These are phyloP conservation scores for Rhegmatorhina hoffmannsi DNA, from an alignment of 2,113 vertebrate species.

Conservation along the genomic window DNA sequence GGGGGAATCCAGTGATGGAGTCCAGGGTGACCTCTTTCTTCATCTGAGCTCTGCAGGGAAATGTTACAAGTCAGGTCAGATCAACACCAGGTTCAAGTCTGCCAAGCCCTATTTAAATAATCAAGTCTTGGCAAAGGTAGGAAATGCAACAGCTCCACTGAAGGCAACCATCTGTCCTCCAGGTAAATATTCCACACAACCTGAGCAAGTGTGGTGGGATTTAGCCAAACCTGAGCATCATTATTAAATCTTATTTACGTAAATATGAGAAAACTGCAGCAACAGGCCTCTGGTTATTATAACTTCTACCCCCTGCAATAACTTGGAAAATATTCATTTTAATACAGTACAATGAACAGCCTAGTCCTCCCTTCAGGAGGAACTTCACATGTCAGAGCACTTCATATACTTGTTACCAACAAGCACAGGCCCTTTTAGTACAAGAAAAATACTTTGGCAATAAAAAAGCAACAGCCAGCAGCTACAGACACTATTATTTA, in stretches of 20 bases:
- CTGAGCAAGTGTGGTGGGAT: rapidly evolving
- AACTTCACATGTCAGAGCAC: not conserved
- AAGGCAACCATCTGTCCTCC: not conserved
- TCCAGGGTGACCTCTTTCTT: not conserved
- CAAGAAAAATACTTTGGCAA: constrained; percentile 17
- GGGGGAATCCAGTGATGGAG: not conserved
- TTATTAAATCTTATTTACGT: not conserved
- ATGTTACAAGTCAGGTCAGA: not conserved
- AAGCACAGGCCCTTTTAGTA: not conserved
- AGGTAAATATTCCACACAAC: not conserved
- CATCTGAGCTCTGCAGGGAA: not conserved
- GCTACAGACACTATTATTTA: constrained; percentile 35
- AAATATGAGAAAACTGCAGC: constrained; percentile 1
- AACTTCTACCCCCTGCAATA: not conserved
- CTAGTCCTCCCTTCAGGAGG: not conserved
- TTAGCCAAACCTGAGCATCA: not conserved
- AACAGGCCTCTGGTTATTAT: not conserved
- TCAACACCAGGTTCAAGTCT: not conserved
- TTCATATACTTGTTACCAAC: not conserved
- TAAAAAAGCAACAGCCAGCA: constrained; percentile 18
- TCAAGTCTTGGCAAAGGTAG: not conserved
- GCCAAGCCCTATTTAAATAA: not conserved
- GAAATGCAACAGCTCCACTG: not conserved
- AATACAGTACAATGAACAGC: not conserved
- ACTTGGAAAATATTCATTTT: not conserved